Base-by-base conservation (phyloP, 2,113 vertebrate species). In the Chionodraco myersi region DNA sequence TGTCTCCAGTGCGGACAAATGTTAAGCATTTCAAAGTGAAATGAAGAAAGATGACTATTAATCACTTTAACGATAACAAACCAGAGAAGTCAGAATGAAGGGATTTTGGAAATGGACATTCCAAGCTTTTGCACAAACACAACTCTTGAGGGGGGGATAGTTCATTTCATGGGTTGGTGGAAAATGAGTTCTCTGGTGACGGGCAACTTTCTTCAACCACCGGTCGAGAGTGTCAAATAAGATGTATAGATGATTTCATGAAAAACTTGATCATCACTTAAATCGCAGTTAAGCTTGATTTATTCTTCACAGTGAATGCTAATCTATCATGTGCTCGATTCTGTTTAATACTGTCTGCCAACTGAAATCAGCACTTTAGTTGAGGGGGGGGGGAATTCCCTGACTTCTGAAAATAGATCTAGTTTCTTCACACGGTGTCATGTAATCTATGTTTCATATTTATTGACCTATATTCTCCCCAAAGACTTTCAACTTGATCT, bases 401-500 rank as follows among this genome's bases (percentile, higher is more conserved):
- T 12, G 30, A 79, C 65, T 60, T 72, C 74, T 12, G 30, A 79
- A 83, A 82, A 54, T 10, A 59, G 64, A 83, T 88, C 76, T 60
- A 21, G 54, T 87, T 85, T 62, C 80, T 57, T 79, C 41, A 68
- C n/a, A 63, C 53, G 58, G 44, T 83, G 68, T 74, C 72, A 67
- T 61, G 30, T 84, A 53, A 67, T 79, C 45, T 67, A 12, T 60
- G 73, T 75, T 75, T 84, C 23, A 74, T 63, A 87, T 87, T 77
- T 84, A 89, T 82, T 57, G 44, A 41, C 54, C 57, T 60, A 44
- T 49, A 49, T 64, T 84, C 61, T 67, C 75, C 26, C 53, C 48
- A 41, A 36, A 77, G 82, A 84, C 88, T 84, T 92, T 90, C 69
- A 90, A 85, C 85, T 86, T 88, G 84, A 91, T 88, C 85, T 88